Conservation (phyloP, 1,140 invertebrate species). For the Solen grandis region DNA sequence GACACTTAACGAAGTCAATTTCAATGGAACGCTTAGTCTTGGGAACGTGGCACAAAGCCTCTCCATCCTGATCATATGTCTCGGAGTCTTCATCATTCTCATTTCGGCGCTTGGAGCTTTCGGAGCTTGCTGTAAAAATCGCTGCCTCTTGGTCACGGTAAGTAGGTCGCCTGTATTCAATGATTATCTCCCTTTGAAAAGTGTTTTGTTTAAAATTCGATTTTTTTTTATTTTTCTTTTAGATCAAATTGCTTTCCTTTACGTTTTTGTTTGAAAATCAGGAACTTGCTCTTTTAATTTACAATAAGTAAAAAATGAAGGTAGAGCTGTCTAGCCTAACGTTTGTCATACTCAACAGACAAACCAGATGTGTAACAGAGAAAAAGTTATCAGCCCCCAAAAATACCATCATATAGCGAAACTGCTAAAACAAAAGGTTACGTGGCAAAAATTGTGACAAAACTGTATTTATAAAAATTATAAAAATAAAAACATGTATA, state of each 20-base stretch:
- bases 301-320: no score
- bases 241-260: neutral
- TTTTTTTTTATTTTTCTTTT: neutral
- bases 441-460: no score
- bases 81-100: slow-evolving; percentile 54
- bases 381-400: no score
- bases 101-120: slow-evolving; percentile 53
- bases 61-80: slow-evolving; percentile 55
- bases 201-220: neutral
- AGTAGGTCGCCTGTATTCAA: neutral
- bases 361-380: no score
- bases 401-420: no score
- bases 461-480: no score
- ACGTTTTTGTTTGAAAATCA: no score
- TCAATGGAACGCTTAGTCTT: slow-evolving; percentile 43
- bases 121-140: slow-evolving; percentile 62
- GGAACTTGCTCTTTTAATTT: no score
- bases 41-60: slow-evolving; percentile 48
- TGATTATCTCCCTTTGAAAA: neutral
- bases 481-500: no score
- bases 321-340: no score
- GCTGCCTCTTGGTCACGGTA: slow-evolving; percentile 49
- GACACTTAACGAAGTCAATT: slow-evolving; percentile 38
- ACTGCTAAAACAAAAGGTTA: no score
- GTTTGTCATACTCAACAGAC: no score